Evolutionary conservation across 2,113 vertebrate genomes (phyloP), one percentile per base, ranked within the genome.

Genomic region (Oreochromis aureus): DNA sequence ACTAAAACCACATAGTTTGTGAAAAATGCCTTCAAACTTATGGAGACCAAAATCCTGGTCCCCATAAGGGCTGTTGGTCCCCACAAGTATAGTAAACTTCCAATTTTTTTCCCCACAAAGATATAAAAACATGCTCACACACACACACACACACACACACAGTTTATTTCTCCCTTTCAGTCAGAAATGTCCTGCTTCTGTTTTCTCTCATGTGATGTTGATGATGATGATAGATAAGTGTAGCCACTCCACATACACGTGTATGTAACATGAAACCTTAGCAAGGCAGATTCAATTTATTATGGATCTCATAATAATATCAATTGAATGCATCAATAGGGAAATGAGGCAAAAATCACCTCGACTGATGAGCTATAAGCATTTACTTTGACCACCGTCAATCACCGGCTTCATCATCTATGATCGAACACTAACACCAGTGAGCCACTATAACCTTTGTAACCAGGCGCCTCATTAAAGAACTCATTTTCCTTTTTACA

Each of bases 211-310:
- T 36, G 18, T 36, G 59, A 36, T 36, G 32, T 12, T n/a, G 32
- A 36, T 36, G 59, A 63, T 63, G 59, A 63, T 0, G 1, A 66
- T 66, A 39, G 61, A 39, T 66, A 39, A 66, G 10, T 0, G 61
- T 39, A 39, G 61, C 18, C 27, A 32, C 30, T 32, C 15, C 58
- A 61, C 30, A 34, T 10, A 2, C 58, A 48, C 41, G 6, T 5
- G 11, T 13, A 44, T 48, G 46, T 16, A 48, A 48, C 46, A 48
- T 7, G 6, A 48, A 48, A 48, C 46, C 15, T 51, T 18, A 18
- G 16, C 48, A 8, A 63, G 30, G 3, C 4, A 66, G 36, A 5
- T 66, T n/a, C 1, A 69, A 69, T 69, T 41, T 22, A 41, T 22
- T 69, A 69, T 4, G 0, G 19, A 5, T 39, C 66, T 71, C n/a